Evolutionary conservation across 35 echinoderm and acorn worm genomes (phyloP).

Genomic region (Ophiothrix spiculata): DNA sequence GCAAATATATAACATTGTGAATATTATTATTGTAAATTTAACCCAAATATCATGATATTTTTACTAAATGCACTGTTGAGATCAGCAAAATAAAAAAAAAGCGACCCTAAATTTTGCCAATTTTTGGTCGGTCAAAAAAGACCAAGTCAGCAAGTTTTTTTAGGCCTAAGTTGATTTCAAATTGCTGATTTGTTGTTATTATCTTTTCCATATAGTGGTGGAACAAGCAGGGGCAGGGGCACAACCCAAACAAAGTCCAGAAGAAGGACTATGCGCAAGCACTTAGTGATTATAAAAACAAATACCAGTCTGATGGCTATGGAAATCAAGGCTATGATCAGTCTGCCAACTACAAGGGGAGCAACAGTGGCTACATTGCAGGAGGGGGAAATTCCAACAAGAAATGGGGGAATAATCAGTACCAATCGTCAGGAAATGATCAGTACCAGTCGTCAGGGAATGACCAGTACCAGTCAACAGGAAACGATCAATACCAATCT

Average conservation of each 20-base stretch:
- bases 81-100: no score
- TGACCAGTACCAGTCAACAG: not conserved
- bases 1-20: no score
- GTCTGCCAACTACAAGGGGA: not conserved
- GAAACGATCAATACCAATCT: not conserved
- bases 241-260: not conserved
- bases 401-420: not conserved
- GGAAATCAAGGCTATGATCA: not conserved
- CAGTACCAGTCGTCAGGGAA: not conserved
- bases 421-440: not conserved
- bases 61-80: no score
- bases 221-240: not conserved
- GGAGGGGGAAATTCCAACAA: not conserved
- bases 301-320: not conserved
- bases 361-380: not conserved
- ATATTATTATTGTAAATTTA: no score
- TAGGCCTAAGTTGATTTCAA: no score
- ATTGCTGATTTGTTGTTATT: no score
- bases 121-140: no score
- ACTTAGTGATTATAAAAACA: not conserved
- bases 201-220: not conserved
- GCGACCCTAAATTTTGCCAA: no score
- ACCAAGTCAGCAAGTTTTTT: no score
- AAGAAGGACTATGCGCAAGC: not conserved
- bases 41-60: no score